A percentile compares a stretch with the other conserved stretches of the same genome.
Evolutionary conservation across 2,797 vertebrate species (phyloP).

Genomic region (Malurus splendens): DNA sequence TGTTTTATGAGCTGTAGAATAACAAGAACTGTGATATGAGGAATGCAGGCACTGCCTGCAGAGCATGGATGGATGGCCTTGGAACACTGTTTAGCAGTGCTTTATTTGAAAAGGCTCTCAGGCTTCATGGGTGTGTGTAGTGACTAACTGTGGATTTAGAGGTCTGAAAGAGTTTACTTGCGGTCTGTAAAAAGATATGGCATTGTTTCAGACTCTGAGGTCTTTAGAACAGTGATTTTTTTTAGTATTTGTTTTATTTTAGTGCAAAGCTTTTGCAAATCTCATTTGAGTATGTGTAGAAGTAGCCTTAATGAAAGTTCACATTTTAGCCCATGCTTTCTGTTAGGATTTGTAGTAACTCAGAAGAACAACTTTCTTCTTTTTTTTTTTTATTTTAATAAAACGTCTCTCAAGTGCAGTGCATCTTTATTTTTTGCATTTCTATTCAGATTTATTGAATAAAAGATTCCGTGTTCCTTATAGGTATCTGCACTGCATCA

Average conservation of each 20-base stretch:
- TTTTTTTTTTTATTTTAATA: neutral
- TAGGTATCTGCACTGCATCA: slow-evolving; percentile 94
- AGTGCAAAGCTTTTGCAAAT: neutral
- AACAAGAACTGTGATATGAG: neutral
- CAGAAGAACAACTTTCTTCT: neutral
- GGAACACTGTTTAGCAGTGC: neutral
- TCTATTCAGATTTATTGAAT: neutral
- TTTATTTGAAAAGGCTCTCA: neutral
- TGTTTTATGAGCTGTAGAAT: neutral
- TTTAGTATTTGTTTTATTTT: neutral
- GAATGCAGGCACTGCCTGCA: neutral
- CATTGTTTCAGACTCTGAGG: neutral
- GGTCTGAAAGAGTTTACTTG: neutral
- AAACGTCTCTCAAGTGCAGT: neutral
- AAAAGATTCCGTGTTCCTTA: neutral
- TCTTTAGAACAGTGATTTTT: neutral
- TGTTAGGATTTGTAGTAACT: neutral
- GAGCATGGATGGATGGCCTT: neutral
- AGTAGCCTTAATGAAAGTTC: neutral
- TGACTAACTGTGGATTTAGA: neutral
- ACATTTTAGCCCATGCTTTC: neutral
- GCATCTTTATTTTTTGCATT: neutral
- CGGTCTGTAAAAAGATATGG: neutral
- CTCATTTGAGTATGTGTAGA: neutral
- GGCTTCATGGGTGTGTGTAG: neutral